Percentiles rank a stretch among this genome's conserved stretches.
Conservation (phyloP, 2,888 invertebrate species). For the Tenthredo notha region DNA sequence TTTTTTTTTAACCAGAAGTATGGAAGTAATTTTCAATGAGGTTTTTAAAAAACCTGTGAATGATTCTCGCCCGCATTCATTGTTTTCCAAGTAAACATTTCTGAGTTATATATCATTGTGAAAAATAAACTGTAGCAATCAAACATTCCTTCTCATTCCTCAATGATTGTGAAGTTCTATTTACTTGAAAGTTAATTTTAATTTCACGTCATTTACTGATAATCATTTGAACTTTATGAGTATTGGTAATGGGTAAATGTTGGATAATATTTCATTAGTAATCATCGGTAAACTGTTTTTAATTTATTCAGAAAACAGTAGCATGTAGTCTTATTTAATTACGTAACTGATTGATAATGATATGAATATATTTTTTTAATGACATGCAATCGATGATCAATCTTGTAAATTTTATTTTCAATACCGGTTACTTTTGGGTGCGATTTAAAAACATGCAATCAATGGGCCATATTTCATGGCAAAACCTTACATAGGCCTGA, state of each 20-base stretch:
- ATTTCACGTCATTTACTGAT: not conserved
- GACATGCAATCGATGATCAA: not conserved
- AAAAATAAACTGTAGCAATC: slow-evolving; percentile 2
- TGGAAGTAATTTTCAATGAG: not conserved
- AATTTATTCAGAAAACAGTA: not conserved
- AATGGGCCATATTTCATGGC: not conserved
- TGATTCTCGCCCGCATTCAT: not conserved
- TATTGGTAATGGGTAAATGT: not conserved
- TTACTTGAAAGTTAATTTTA: not conserved
- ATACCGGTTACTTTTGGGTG: not conserved
- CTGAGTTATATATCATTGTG: not conserved
- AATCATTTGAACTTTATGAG: not conserved
- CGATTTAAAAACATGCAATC: not conserved
- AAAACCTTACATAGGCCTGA: not conserved
- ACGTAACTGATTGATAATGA: not conserved
- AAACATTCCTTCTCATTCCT: slow-evolving; percentile 13
- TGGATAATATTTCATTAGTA: not conserved
- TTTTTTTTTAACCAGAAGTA: slow-evolving; percentile 5
- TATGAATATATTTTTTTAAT: not conserved
- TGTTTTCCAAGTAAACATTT: slow-evolving; percentile 7
- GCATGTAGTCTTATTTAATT: not conserved
- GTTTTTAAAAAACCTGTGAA: not conserved
- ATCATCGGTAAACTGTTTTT: not conserved
- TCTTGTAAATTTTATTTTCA: not conserved
- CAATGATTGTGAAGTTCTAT: not conserved